Evolutionary conservation across 1,140 invertebrate genomes (phyloP).

Genomic region (Capitella teleta): DNA sequence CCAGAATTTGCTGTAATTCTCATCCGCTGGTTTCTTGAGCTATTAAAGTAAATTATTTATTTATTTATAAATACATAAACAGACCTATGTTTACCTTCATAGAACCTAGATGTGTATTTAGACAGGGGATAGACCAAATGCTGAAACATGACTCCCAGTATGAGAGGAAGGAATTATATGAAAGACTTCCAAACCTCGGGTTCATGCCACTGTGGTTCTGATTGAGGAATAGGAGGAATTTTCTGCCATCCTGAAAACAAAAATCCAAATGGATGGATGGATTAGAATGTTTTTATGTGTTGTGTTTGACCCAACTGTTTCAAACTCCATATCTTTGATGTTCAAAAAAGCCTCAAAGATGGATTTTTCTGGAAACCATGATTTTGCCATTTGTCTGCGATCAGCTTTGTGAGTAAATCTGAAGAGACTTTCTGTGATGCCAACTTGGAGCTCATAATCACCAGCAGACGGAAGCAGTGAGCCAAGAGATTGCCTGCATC

Average conservation of each 20-base stretch:
- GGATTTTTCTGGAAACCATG: constrained; percentile 9
- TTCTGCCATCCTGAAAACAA: constrained; percentile 16
- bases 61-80: too few relatives aligned
- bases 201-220: not conserved
- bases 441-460: constrained; percentile 36
- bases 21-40: too few relatives aligned
- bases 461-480: too few relatives aligned
- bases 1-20: too few relatives aligned
- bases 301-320: constrained; percentile 21
- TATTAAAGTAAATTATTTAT: too few relatives aligned
- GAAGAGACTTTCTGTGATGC: constrained; percentile 25
- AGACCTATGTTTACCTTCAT: too few relatives aligned
- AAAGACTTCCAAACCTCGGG: not conserved
- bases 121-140: too few relatives aligned
- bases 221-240: constrained; percentile 13
- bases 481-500: too few relatives aligned
- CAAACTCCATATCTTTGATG: constrained; percentile 29
- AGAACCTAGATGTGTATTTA: too few relatives aligned
- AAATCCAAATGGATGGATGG: not conserved
- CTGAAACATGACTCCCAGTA: too few relatives aligned
- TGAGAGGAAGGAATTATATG: not conserved
- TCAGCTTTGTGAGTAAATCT: constrained; percentile 22
- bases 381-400: constrained; percentile 10
- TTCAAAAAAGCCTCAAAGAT: constrained; percentile 14
- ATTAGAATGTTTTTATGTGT: constrained; percentile 1